Base-by-base conservation (phyloP, 1,140 invertebrate genomes). In the Zaprionus inermis region DNA sequence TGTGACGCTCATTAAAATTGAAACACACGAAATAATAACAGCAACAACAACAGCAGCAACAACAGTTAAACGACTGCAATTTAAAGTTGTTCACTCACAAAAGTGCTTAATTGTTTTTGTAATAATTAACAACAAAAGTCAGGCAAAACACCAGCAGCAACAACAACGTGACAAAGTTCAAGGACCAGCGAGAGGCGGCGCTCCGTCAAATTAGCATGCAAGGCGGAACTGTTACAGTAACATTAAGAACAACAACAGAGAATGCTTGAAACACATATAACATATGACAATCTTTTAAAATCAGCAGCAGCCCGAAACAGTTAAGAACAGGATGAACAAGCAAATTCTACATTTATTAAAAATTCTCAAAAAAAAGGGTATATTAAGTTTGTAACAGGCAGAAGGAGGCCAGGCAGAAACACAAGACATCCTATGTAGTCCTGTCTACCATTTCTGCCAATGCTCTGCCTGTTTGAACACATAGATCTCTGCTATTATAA, bases 71-170 rank as follows among this genome's bases (percentile, higher is more conserved):
- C 76, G 72, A 81, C 72, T 69, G 82, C 82, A 86, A 85, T 81
- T 86, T 85, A 79, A 85, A 86, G 75, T 86, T 86, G 82, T 85
- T 85, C 85, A 79, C 72, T 79, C 69, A 51, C 24, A 28, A 28
- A 65, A 79, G 79, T 57, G 69, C 68, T 70, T 81, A 81, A 85
- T 85, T 85, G 82, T 86, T 81, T 86, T 78, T 85, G 79, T 85
- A 85, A 85, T 86, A 81, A 76, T 86, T 85, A 85, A 86, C 80
- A 85, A 79, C 71, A 81, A 76, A 72, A 80, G 79, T 38, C 57
- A 68, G 49, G 51, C 57, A 68, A 44, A 49, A 36, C 38, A 36
- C 41, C 64, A 70, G n/a, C 24, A 51, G 57, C 51, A 79, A 51
- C 41, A 73, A 41, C 46, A 51, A 66, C 75, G 72, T 59, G 22